Evolutionary conservation across 2,797 vertebrate species (phyloP).

Genomic region (Gobionotothen gibberifrons): DNA sequence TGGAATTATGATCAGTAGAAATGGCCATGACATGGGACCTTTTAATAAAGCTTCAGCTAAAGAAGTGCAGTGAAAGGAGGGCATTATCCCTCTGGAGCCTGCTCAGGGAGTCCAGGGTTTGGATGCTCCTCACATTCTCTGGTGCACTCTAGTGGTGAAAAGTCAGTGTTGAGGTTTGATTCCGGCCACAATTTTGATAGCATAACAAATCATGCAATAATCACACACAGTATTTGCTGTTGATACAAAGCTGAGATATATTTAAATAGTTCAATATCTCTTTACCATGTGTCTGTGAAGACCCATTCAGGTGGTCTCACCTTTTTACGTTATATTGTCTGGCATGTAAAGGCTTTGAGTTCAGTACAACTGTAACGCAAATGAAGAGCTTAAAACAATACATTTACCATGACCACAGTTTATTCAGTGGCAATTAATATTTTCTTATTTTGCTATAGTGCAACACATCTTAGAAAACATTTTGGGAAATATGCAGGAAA

Average conservation of each 20-base stretch:
- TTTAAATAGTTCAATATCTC: background rate
- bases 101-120: background rate
- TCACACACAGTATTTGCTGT: background rate
- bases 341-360: background rate
- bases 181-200: background rate
- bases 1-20: too few species aligned
- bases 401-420: background rate
- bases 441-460: background rate
- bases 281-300: background rate
- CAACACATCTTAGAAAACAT: background rate
- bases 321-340: background rate
- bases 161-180: background rate
- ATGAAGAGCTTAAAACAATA: background rate
- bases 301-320: background rate
- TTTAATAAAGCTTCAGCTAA: background rate
- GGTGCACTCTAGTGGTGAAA: slow-evolving; percentile 65
- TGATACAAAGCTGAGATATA: slow-evolving; percentile 3
- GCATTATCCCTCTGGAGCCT: slow-evolving; percentile 9
- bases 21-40: too few species aligned
- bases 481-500: background rate
- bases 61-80: slow-evolving; percentile 1
- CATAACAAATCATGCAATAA: background rate
- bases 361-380: background rate
- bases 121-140: slow-evolving; percentile 23
- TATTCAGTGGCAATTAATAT: background rate